Evolutionary conservation across 2,797 vertebrate species (phyloP).

Genomic region (Buceros bicornis): DNA sequence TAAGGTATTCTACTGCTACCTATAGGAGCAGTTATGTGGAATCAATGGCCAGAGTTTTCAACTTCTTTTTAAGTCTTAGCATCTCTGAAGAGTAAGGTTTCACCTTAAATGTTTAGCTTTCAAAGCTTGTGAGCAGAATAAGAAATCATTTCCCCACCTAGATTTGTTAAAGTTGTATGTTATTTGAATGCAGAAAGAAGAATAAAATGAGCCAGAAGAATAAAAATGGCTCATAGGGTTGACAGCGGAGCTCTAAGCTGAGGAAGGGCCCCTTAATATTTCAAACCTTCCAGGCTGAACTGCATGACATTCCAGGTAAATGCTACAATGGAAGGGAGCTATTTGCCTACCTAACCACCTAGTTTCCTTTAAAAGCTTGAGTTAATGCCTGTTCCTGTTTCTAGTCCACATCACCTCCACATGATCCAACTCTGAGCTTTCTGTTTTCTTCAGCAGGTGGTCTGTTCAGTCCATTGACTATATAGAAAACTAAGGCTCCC

Average conservation of each 20-base stretch:
- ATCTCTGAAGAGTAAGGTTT: neutral
- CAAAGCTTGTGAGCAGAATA: neutral
- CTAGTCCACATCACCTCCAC: neutral
- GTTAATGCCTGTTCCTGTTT: neutral
- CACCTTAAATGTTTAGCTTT: neutral
- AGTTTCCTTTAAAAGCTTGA: neutral
- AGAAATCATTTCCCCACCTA: neutral
- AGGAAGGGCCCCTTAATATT: neutral
- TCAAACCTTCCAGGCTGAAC: neutral
- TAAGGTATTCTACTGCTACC: neutral
- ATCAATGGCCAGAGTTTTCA: neutral
- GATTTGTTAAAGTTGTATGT: neutral
- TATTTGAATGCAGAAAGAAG: neutral
- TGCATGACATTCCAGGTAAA: neutral
- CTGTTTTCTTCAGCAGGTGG: neutral
- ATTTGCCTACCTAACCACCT: neutral
- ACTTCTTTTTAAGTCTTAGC: neutral
- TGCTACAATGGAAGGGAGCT: neutral
- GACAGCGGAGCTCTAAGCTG: neutral
- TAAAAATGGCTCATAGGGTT: neutral
- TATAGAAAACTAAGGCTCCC: neutral
- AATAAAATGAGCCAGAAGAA: neutral
- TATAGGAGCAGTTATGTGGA: neutral
- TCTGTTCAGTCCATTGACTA: neutral
- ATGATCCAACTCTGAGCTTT: neutral